Evolutionary conservation across 2,888 invertebrate species (phyloP).

Genomic region (Tanytarsus gracilentus): DNA sequence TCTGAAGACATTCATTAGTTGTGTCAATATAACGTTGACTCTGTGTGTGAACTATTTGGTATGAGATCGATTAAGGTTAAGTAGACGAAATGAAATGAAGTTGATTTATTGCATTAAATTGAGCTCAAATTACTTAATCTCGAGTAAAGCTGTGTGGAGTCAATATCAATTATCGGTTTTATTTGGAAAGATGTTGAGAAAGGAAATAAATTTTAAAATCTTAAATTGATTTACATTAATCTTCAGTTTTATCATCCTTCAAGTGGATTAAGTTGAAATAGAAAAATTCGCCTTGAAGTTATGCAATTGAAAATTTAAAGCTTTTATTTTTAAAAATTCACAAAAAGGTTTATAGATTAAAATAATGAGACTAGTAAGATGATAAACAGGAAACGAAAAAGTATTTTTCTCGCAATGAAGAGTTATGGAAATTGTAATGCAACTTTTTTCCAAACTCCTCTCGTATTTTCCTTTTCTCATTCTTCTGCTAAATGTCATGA

Average conservation of each 20-base stretch:
- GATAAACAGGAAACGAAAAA: slow-evolving; percentile 23
- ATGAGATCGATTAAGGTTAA: slow-evolving; percentile 6
- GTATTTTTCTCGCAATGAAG: slow-evolving; percentile 20
- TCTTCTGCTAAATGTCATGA: slow-evolving; percentile 10
- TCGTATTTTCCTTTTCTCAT: neutral
- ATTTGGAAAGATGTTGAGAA: no score
- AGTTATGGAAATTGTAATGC: slow-evolving; percentile 24
- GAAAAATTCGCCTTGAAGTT: no score
- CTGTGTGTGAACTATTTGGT: neutral
- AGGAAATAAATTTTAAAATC: no score
- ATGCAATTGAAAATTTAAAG: no score
- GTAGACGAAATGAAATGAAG: neutral
- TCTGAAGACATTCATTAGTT: slow-evolving; percentile 20
- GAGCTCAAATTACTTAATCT: neutral
- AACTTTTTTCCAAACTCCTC: neutral
- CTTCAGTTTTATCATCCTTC: no score
- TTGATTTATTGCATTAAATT: slow-evolving; percentile 9
- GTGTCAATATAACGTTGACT: slow-evolving; percentile 12
- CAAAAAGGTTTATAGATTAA: slow-evolving; percentile 2
- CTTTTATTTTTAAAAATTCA: no score
- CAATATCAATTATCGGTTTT: no score
- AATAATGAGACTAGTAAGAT: slow-evolving; percentile 17
- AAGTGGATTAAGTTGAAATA: no score
- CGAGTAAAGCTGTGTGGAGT: no score
- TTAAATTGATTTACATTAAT: no score